Evolutionary conservation across 2,888 invertebrate genomes (phyloP), one percentile per base, ranked within the genome.

Genomic region (Temnothorax unifasciatus): DNA sequence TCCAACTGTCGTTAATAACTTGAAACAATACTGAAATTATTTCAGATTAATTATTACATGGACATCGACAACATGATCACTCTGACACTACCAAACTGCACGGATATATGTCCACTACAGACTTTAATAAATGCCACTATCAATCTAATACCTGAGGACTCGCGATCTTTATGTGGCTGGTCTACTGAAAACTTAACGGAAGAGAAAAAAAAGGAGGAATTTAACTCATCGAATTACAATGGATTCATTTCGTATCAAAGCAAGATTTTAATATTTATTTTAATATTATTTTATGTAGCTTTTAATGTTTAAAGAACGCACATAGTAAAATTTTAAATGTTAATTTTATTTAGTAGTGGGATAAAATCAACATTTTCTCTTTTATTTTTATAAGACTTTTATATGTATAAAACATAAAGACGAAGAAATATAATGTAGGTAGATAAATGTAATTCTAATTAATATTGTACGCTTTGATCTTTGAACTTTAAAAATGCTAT

Each of bases 11-110:
- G 2, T 2, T 25, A n/a, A 38, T 54, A 47, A 64, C 3, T 52
- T 54, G 18, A 50, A 63, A 57, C 1, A 44, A 44, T 25, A 66
- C 1, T 86, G 13, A 61, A 47, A 59, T 61, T 9, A 4, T 89
- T 90, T 25, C 79, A 90, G 90, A 66, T 88, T 29, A 89, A 85
- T 44, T 90, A 90, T n/a, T 91, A 91, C 4, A 87, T 83, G 1
- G 87, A 86, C 25, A 57, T 86, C 1, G 86, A 89, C 18, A 63
- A 38, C 9, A 90, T 81, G 9, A 83, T 91, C n/a, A 34, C 86
- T 61, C 41, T 91, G 13, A 85, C 0, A 38, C 15, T 91, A 66
- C 68, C 85, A 0, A 81, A 84, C 18, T 91, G 91, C n/a, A 84
- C 85, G 4, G 83, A 87, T 47, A 84, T 89, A 15, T 91, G 91